These are phyloP conservation scores for Ashinkailepas kermadecensis DNA, from an alignment of 2,888 invertebrate species.

Conservation along the genomic window DNA sequence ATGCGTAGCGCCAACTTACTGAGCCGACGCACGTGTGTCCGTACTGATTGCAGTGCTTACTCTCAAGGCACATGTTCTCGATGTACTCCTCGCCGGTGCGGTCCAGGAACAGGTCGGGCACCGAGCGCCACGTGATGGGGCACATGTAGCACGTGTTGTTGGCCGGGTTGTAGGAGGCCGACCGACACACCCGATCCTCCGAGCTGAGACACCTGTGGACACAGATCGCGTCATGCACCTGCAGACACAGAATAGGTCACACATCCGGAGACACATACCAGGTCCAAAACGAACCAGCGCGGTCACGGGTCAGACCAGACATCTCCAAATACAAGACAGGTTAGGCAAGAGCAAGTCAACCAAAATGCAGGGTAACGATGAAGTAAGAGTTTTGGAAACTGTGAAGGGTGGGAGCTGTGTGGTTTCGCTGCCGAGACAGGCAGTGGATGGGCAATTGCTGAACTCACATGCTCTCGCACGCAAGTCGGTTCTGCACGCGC, in stretches of 20 bases:
- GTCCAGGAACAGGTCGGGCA: slow-evolving; percentile 73
- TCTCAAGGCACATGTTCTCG: slow-evolving; percentile 82
- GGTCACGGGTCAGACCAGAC: no score
- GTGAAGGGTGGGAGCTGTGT: no score
- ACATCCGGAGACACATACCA: no score
- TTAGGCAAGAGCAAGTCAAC: no score
- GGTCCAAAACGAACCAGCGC: no score
- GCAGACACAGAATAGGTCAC: no score
- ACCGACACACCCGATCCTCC: slow-evolving; percentile 73
- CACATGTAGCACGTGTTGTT: slow-evolving; percentile 72
- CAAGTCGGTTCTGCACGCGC: not conserved
- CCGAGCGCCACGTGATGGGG: slow-evolving; percentile 72
- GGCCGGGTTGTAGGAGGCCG: slow-evolving; percentile 71
- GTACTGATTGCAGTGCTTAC: slow-evolving; percentile 46
- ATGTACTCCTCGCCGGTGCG: slow-evolving; percentile 81
- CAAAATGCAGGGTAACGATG: no score
- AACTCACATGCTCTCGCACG: not conserved
- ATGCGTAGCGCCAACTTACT: no score
- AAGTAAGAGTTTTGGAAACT: no score
- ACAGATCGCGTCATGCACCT: not conserved
- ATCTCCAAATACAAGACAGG: no score
- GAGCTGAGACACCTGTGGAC: not conserved
- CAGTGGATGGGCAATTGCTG: not conserved
- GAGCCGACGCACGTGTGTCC: no score
- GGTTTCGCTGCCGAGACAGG: no score